Evolutionary conservation across 1,140 invertebrate genomes (phyloP), one percentile per base, ranked within the genome.

Genomic region (Gryon sp.): DNA sequence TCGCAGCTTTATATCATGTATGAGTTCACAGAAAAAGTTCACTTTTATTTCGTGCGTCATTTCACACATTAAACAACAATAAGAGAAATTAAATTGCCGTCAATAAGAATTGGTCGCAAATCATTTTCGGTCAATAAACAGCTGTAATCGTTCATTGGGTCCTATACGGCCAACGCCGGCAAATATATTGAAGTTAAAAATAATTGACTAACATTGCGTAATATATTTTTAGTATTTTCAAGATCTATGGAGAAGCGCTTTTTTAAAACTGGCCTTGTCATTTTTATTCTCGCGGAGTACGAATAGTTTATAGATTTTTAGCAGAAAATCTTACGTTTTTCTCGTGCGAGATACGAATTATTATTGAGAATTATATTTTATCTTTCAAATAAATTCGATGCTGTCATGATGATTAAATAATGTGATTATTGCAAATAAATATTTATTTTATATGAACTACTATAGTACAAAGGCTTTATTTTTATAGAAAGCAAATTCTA

Each of bases 261-360:
- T 41, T 41, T 20, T 20, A 41, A 11, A 8, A 2, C 18, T 7
- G 9, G 11, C 9, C 18, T 41, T 41, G 38, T 41, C 18, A 20
- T 19, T 41, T 41, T 41, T 41, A 41, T 41, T 41, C 38, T 41
- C 9, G 2, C 4, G 12, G 38, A 1, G 2, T 41, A 41, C 6
- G 38, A 20, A 41, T 41, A 41, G 38, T 41, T 41, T 0, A 3
- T n/a, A n/a, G 18, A 20, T 41, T 41, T 18, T 41, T 11, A 45
- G 22, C 9, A 9, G 22, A 26, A 24, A 24, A n/a, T n/a, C n/a
- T n/a, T n/a, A n/a, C n/a, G n/a, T n/a, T n/a, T n/a, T n/a, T n/a
- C n/a, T n/a, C n/a, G n/a, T n/a, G n/a, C n/a, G n/a, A n/a, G n/a
- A n/a, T n/a, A n/a, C n/a, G n/a, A n/a, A n/a, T n/a, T n/a, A n/a